Percentiles rank a stretch among this genome's conserved stretches.
These are phyloP conservation scores for Echinops telfairi DNA, from an alignment of 2,113 vertebrate species.

Conservation along the genomic window DNA sequence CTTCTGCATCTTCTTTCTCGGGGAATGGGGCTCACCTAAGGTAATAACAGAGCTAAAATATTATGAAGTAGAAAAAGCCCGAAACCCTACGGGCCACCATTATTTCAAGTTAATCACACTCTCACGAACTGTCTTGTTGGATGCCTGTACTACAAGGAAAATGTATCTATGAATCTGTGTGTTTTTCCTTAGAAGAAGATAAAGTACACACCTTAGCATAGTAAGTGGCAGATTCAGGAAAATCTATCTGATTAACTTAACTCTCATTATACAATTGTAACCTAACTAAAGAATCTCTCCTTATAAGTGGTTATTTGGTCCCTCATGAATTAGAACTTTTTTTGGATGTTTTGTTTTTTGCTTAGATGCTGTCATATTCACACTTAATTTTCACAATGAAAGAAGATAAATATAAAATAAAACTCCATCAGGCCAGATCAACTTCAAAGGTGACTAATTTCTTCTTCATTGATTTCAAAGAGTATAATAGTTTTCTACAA, in stretches of 20 bases:
- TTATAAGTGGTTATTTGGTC: neutral
- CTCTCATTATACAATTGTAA: neutral
- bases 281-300: neutral
- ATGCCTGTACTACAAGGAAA: slow-evolving; percentile 73
- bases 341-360: neutral
- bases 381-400: neutral
- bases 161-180: slow-evolving; percentile 57
- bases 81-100: slow-evolving; percentile 71
- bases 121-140: slow-evolving; percentile 78
- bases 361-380: neutral
- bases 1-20: slow-evolving; percentile 62
- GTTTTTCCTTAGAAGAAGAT: slow-evolving; percentile 72
- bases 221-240: slow-evolving; percentile 37
- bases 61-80: slow-evolving; percentile 65
- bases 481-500: neutral
- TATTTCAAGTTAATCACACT: slow-evolving; percentile 85
- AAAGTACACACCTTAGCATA: slow-evolving; percentile 66
- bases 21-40: slow-evolving; percentile 51
- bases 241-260: slow-evolving; percentile 68
- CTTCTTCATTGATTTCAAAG: neutral
- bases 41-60: slow-evolving; percentile 79
- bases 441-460: slow-evolving; percentile 17
- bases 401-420: neutral
- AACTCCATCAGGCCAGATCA: neutral
- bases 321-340: neutral